Conservation (phyloP, 2,113 vertebrate genomes). For the Heterotis niloticus region DNA sequence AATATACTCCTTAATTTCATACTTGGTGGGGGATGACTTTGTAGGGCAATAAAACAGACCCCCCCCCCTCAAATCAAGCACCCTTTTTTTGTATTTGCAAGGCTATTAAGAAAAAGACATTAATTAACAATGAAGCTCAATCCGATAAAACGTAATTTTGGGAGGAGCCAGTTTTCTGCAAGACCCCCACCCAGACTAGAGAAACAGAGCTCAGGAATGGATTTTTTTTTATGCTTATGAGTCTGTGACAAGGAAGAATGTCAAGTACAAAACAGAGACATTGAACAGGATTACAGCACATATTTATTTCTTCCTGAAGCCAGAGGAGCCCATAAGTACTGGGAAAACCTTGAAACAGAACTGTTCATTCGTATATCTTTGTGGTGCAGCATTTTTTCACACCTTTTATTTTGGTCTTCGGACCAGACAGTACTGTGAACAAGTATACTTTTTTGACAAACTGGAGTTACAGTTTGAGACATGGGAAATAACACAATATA, state of each 20-base stretch:
- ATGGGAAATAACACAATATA: too few species aligned
- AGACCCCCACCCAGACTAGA: not conserved
- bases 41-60: slow-evolving; percentile 23
- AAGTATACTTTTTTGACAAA: too few species aligned
- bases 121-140: slow-evolving; percentile 13
- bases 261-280: not conserved
- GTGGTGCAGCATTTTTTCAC: not conserved
- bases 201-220: not conserved
- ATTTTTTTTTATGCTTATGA: slow-evolving; percentile 10
- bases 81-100: slow-evolving; percentile 7
- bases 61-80: not conserved
- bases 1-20: slow-evolving; percentile 38
- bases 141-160: not conserved
- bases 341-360: slow-evolving; percentile 35
- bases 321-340: slow-evolving; percentile 35
- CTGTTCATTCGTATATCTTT: slow-evolving; percentile 12
- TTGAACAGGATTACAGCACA: not conserved
- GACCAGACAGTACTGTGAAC: not conserved
- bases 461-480: too few species aligned
- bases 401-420: not conserved
- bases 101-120: slow-evolving; percentile 32
- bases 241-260: not conserved
- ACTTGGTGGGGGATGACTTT: slow-evolving; percentile 35
- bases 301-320: slow-evolving; percentile 22
- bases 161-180: not conserved